Percentiles rank a stretch among this genome's conserved stretches.
phyloP scores from a whole-genome alignment of 2,113 vertebrate species.

The Crotalus horridus region DNA sequence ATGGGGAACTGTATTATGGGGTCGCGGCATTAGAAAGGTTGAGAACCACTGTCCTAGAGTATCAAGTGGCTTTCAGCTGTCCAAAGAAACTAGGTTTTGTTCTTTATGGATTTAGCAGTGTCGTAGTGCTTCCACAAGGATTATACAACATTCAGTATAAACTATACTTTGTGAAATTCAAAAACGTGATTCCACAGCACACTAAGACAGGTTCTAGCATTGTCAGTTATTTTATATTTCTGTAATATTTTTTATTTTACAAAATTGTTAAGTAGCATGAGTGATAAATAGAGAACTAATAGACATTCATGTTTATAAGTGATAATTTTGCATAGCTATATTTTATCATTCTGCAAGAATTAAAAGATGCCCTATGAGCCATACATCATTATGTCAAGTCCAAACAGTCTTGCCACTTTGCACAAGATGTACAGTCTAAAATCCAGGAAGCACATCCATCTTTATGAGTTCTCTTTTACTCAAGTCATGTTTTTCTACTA shows the following conservation, averaged over 20 bases:
- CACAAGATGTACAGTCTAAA: slow-evolving; percentile 34
- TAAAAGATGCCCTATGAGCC: slow-evolving; percentile 50
- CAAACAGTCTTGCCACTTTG: slow-evolving; percentile 35
- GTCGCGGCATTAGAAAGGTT: too few relatives aligned
- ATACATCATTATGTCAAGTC: slow-evolving; percentile 62
- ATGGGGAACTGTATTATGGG: too few relatives aligned
- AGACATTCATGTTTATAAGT: background rate
- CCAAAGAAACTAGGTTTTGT: background rate
- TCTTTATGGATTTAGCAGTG: background rate
- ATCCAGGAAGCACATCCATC: slow-evolving; percentile 1
- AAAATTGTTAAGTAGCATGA: slow-evolving; percentile 36
- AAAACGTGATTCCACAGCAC: accelerated
- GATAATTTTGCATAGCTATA: slow-evolving; percentile 54
- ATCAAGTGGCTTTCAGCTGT: background rate
- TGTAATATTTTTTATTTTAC: slow-evolving; percentile 10
- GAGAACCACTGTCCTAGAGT: background rate
- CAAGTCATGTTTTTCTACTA: slow-evolving; percentile 41
- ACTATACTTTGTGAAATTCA: background rate
- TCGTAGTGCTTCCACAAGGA: background rate
- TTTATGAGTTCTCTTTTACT: slow-evolving; percentile 41
- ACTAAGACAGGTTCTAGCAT: accelerated
- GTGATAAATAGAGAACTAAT: slow-evolving; percentile 30
- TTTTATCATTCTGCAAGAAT: slow-evolving; percentile 64
- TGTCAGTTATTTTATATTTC: background rate
- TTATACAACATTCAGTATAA: background rate